Base-by-base conservation (phyloP, 2,113 vertebrate genomes). In the Piaya cayana region DNA sequence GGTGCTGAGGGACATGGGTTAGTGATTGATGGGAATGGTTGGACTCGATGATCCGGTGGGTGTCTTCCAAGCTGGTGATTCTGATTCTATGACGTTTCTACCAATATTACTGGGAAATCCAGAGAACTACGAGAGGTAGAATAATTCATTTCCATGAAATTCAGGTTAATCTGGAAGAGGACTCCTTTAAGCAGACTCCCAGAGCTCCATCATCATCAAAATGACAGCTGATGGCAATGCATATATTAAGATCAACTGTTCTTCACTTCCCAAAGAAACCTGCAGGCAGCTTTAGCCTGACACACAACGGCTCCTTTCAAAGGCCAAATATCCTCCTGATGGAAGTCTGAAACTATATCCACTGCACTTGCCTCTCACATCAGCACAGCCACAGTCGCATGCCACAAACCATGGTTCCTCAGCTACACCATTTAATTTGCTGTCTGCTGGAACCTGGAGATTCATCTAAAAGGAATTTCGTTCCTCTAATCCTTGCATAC, bases 381-480 rank as follows among this genome's bases (percentile, higher is more conserved):
- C 77, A 90, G 34, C 60, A 45, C 42, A 56, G 50, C 49, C 49
- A 30, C 85, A 85, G 68, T 30, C 8, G 8, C 52, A 21, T 6
- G 45, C 49, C 47, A 29, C 21, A 88, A 43, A 22, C 60, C 34
- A 49, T 0, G 21, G 82, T 2, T 43, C 50, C 67, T 82, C 71
- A 70, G 87, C 82, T 36, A 15, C 64, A 75, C n/a, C 58, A 39
- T n/a, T 90, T 58, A 49, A 75, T 79, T 55, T 82, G 58, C 36
- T 52, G 67, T 4, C 5, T 53, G 77, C 64, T 75, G 71, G 70
- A 92, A 92, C 59, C 69, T 30, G 52, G 39, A 81, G 39, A 89
- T 60, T 96, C 53, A 96, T 75, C 69, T 88, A n/a, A 93, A 91
- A 90, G 72, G 84, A 97, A 93, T 92, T 86, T 8, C 3, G 5